phyloP scores from a whole-genome alignment of 2,888 invertebrate species.

The Aphodius sticticus region DNA sequence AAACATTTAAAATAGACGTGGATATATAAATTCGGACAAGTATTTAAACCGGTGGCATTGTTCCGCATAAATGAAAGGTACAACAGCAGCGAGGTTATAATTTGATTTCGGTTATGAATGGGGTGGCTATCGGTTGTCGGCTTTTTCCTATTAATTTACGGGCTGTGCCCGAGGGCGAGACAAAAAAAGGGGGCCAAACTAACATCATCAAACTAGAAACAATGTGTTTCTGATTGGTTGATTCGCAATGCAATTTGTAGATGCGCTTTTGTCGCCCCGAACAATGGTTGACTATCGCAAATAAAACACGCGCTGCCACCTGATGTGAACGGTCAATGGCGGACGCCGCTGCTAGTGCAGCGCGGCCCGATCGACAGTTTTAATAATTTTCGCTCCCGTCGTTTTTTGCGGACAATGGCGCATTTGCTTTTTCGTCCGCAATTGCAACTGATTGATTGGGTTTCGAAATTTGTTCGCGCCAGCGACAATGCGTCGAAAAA shows the following conservation, averaged over 20 bases:
- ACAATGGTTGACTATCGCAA: slow-evolving; percentile 59
- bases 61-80: not conserved
- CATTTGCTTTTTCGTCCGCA: slow-evolving; percentile 30
- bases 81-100: not conserved
- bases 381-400: slow-evolving; percentile 6
- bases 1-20: not conserved
- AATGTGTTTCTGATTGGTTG: slow-evolving; percentile 62
- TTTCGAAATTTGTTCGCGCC: slow-evolving; percentile 35
- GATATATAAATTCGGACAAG: not conserved
- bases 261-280: slow-evolving; percentile 55
- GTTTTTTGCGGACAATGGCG: slow-evolving; percentile 17
- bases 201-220: slow-evolving; percentile 44
- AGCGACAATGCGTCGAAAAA: slow-evolving; percentile 20
- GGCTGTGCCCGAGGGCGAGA: not conserved
- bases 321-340: slow-evolving; percentile 22
- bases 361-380: not conserved
- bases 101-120: slow-evolving; percentile 4
- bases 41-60: not conserved
- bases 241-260: slow-evolving; percentile 62
- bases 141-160: slow-evolving; percentile 5
- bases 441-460: slow-evolving; percentile 34
- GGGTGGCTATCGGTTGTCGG: not conserved
- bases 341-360: not conserved
- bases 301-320: slow-evolving; percentile 53
- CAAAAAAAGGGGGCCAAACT: slow-evolving; percentile 12